phyloP scores from a whole-genome alignment of 2,888 invertebrate species.

The Unio pictorum region DNA sequence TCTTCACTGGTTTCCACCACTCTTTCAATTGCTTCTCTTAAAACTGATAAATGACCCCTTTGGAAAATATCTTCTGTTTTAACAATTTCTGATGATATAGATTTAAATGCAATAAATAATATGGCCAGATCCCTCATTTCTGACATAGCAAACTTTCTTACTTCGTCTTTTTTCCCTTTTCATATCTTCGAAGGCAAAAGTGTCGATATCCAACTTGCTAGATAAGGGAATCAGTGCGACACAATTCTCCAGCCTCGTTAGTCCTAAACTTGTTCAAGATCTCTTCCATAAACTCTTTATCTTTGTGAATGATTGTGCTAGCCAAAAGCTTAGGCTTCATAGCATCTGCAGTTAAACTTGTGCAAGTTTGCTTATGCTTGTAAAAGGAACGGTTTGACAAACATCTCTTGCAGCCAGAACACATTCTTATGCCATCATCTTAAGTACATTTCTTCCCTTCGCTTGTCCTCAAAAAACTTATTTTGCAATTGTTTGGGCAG shows the following conservation, averaged over 20 bases:
- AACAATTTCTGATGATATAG: background rate
- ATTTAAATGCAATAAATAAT: constrained; percentile 9
- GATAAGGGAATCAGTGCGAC: constrained; percentile 5
- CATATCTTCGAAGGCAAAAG: constrained; percentile 8
- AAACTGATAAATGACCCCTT: constrained; percentile 7
- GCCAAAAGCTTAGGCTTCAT: constrained; percentile 6
- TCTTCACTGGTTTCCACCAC: background rate
- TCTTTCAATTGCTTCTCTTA: constrained; percentile 10
- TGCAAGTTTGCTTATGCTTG: constrained; percentile 10
- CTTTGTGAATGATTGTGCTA: constrained; percentile 9
- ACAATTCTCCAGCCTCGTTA: constrained; percentile 12
- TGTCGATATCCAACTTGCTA: constrained; percentile 14
- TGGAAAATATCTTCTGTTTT: constrained; percentile 10
- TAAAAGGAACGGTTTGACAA: constrained; percentile 12
- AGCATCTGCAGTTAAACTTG: background rate
- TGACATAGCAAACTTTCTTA: constrained; percentile 15
- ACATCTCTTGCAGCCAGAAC: constrained; percentile 14
- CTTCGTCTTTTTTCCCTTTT: constrained; percentile 14
- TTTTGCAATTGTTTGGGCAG: constrained; percentile 9
- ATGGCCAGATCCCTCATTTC: constrained; percentile 18
- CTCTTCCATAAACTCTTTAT: constrained; percentile 12
- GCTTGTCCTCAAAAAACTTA: constrained; percentile 8
- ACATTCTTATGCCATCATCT: constrained; percentile 16
- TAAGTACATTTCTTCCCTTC: constrained; percentile 10
- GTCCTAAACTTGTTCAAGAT: constrained; percentile 17